Conservation (phyloP, 2,797 vertebrate species). For the Hipposideros larvatus region DNA sequence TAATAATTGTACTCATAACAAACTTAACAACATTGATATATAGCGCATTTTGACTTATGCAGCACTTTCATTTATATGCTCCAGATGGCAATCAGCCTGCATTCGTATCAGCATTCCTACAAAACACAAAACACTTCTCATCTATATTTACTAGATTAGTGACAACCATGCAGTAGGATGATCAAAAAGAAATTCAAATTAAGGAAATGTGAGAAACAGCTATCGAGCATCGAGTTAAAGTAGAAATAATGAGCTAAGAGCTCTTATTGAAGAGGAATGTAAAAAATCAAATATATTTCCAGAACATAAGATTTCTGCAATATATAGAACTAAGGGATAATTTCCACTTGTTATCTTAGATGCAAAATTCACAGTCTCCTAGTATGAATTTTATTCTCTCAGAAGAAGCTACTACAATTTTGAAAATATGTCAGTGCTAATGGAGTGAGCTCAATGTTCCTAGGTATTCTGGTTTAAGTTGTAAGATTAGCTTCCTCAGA, state of each 20-base stretch:
- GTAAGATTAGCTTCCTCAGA: constrained; percentile 1
- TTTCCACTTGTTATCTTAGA: constrained; percentile 41
- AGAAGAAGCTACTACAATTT: neutral
- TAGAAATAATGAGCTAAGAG: constrained; percentile 29
- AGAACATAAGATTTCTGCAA: constrained; percentile 15
- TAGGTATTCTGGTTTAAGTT: constrained; percentile 26
- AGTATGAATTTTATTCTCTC: neutral
- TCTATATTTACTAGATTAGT: neutral
- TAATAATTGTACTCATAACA: neutral
- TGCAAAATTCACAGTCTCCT: constrained; percentile 6
- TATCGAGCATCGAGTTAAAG: neutral
- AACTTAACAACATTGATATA: neutral
- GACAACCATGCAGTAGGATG: neutral
- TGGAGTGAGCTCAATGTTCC: neutral
- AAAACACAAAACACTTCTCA: neutral
- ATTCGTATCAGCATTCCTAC: neutral
- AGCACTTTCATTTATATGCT: neutral
- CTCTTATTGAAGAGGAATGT: constrained; percentile 22
- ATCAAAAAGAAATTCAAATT: constrained; percentile 54
- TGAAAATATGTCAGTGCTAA: constrained; percentile 58
- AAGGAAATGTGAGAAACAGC: constrained; percentile 19
- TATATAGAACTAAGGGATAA: constrained; percentile 16
- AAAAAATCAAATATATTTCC: constrained; percentile 38
- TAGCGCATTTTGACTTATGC: neutral
- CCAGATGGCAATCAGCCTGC: neutral